Percentiles rank a stretch among this genome's conserved stretches.
Conservation (phyloP, 2,797 vertebrate species). For the Sebastes trivittatus region DNA sequence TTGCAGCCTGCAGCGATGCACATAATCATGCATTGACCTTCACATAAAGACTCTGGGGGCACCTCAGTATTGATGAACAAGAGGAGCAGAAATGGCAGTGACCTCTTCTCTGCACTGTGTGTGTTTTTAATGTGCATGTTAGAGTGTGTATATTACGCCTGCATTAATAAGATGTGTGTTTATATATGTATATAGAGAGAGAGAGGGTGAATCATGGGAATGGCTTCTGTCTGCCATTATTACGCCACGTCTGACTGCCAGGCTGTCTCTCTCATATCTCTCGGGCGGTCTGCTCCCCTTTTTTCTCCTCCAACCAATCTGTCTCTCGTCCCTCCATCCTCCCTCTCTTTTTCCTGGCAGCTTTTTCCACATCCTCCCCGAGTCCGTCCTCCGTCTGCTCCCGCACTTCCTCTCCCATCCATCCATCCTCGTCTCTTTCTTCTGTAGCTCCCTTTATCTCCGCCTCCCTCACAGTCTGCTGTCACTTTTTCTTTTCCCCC, state of each 20-base stretch:
- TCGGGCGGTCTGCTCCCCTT: constrained; percentile 28
- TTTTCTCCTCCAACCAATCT: constrained; percentile 49
- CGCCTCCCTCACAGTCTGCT: constrained; percentile 44
- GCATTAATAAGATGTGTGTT: constrained; percentile 15
- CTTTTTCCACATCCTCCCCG: constrained; percentile 31
- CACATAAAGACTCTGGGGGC: constrained; percentile 61
- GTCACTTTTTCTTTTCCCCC: constrained; percentile 15
- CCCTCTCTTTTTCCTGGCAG: constrained; percentile 46
- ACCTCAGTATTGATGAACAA: constrained; percentile 57
- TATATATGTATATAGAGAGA: background rate
- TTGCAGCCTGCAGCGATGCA: constrained; percentile 42
- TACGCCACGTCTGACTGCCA: constrained; percentile 54
- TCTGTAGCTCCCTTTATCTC: constrained; percentile 39
- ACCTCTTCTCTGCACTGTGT: constrained; percentile 41
- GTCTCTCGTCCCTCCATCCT: constrained; percentile 38
- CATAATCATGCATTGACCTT: constrained; percentile 70
- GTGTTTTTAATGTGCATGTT: constrained; percentile 24
- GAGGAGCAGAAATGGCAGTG: constrained; percentile 41
- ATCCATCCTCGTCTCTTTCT: constrained; percentile 38
- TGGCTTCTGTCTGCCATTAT: constrained; percentile 48
- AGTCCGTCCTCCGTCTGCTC: constrained; percentile 44
- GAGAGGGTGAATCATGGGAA: constrained; percentile 47
- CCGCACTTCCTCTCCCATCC: constrained; percentile 27
- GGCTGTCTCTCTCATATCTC: constrained; percentile 34
- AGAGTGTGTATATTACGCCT: constrained; percentile 30